Base-by-base conservation (phyloP, 2,797 vertebrate genomes). In the Carapus acus region DNA sequence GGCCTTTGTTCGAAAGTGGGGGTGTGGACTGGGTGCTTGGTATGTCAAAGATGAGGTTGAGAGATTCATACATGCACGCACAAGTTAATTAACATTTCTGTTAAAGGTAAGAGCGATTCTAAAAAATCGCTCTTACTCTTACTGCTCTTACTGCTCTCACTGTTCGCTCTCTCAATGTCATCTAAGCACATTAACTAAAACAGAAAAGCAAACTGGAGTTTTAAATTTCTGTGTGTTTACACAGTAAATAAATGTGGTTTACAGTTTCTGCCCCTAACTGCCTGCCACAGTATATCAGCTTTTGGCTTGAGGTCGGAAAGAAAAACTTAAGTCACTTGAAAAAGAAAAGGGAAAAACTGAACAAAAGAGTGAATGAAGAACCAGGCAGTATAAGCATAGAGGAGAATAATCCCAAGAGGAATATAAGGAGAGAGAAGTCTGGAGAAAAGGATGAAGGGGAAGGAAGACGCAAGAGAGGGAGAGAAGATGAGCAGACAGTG, bases 71-170 rank as follows among this genome's bases (percentile, higher is more conserved):
- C 65, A 48, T 74, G 77, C 76, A 70, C 73, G 83, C 77, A 84
- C 64, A 74, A 85, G 76, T 80, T 86, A 86, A 86, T 87, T 86
- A 84, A 83, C 76, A 82, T 83, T 82, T 82, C 77, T 85, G 67
- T 74, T 77, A 76, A 67, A 63, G 71, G 67, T 53, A 72, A 79
- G 73, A 74, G 72, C 65, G 74, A 65, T 71, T 80, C 64, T 77
- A 2, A 47, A 78, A 69, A 55, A 78, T 73, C 55, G 46, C 36
- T 58, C 62, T 9, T 22, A 59, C 39, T 61, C 74, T 75, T 63
- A n/a, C n/a, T n/a, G n/a, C n/a, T n/a, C n/a, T n/a, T n/a, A n/a
- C n/a, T n/a, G n/a, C n/a, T n/a, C n/a, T n/a, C n/a, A n/a, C n/a
- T n/a, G n/a, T n/a, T n/a, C n/a, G n/a, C n/a, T n/a, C n/a, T n/a